phyloP scores from a whole-genome alignment of 2,797 vertebrate species.

The Orientallactaga sibirica region DNA sequence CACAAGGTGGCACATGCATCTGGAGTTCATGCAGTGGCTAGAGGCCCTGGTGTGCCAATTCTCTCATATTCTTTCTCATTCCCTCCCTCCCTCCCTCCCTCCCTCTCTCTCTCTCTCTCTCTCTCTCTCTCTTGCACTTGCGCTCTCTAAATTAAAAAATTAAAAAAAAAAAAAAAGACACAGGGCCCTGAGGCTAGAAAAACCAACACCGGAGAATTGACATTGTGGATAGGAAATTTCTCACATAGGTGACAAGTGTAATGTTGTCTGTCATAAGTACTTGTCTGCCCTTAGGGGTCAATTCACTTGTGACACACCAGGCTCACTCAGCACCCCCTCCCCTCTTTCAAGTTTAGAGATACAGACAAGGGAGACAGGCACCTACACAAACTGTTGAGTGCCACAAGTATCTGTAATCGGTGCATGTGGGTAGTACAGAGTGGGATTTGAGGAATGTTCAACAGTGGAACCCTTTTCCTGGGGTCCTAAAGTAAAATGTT shows the following conservation, averaged over 20 bases:
- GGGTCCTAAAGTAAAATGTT: background rate
- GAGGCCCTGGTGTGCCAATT: too few species aligned
- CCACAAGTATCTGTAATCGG: background rate
- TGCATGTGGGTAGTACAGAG: background rate
- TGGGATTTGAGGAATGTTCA: too few species aligned
- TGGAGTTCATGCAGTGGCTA: too few species aligned
- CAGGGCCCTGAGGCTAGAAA: too few species aligned
- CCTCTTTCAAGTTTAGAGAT: background rate
- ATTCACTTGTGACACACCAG: background rate
- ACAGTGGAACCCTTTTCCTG: background rate
- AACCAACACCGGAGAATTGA: background rate
- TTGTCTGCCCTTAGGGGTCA: background rate
- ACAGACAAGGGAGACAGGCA: background rate
- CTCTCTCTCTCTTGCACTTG: too few species aligned
- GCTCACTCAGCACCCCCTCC: background rate
- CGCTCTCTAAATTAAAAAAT: too few species aligned
- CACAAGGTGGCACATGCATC: too few species aligned
- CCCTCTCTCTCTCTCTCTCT: too few species aligned
- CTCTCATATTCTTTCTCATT: too few species aligned
- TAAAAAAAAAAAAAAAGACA: too few species aligned
- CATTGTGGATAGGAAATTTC: fast-evolving
- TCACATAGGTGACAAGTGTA: background rate
- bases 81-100: too few species aligned
- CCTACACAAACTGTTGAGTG: background rate
- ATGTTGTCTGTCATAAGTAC: fast-evolving